Conservation (phyloP, 2,113 vertebrate species). For the Cebus imitator region DNA sequence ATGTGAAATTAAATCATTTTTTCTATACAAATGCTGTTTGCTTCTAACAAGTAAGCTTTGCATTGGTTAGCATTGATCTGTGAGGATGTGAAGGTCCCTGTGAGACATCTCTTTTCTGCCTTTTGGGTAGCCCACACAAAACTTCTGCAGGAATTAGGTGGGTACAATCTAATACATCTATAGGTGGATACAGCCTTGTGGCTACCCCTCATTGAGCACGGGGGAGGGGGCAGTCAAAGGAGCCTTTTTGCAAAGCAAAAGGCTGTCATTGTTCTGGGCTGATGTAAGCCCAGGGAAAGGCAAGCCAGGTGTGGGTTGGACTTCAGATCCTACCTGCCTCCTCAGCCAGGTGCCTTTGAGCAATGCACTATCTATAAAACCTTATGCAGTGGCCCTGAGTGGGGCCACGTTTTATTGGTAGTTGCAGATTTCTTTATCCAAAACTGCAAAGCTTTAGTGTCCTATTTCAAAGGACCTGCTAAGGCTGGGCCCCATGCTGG, state of each 20-base stretch:
- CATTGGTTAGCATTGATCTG: background rate
- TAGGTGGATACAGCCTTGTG: background rate
- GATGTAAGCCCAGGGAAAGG: background rate
- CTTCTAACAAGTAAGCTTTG: background rate
- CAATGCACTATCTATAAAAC: background rate
- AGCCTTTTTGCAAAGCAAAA: background rate
- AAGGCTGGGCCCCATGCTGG: background rate
- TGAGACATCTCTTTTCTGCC: background rate
- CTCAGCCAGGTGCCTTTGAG: background rate
- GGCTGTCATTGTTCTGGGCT: background rate
- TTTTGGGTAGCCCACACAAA: background rate
- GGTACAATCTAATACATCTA: background rate
- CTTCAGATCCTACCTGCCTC: background rate
- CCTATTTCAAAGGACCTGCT: background rate
- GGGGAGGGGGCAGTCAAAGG: background rate
- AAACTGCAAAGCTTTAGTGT: background rate
- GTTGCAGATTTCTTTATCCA: background rate
- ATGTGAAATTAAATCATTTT: background rate
- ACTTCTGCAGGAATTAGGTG: background rate
- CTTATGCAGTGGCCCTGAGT: background rate
- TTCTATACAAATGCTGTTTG: background rate
- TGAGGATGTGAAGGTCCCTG: background rate
- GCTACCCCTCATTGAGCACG: background rate
- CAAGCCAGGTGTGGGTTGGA: background rate
- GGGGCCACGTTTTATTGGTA: background rate